Evolutionary conservation across 2,113 vertebrate genomes (phyloP).

Genomic region (Callospermophilus lateralis): DNA sequence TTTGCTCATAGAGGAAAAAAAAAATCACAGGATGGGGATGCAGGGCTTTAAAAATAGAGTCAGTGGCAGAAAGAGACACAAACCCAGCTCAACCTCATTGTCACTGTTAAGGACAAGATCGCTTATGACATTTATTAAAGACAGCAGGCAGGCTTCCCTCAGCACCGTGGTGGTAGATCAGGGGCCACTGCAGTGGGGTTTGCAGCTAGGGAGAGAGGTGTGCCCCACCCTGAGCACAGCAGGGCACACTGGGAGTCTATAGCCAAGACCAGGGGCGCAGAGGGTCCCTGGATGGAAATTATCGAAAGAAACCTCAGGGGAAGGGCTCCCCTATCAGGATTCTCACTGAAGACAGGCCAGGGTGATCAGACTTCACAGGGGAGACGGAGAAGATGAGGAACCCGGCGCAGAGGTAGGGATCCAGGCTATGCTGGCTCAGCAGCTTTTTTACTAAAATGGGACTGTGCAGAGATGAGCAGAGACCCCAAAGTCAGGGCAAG

Average conservation of each 20-base stretch:
- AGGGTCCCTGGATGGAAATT: not conserved
- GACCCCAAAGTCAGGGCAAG: not conserved
- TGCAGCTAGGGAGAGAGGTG: not conserved
- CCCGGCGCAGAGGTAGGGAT: not conserved
- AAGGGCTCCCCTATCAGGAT: not conserved
- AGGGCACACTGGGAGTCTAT: not conserved
- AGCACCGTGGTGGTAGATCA: too few relatives aligned
- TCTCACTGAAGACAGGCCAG: not conserved
- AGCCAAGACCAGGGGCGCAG: not conserved
- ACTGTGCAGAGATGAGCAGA: not conserved
- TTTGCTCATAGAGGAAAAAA: constrained; percentile 1
- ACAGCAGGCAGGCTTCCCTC: not conserved
- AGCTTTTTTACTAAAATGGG: not conserved
- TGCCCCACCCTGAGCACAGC: not conserved
- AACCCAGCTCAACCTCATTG: too few relatives aligned
- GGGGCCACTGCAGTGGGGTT: not conserved
- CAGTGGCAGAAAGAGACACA: not conserved
- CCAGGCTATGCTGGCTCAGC: not conserved
- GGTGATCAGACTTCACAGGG: not conserved
- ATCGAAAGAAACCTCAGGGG: not conserved
- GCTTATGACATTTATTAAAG: not conserved
- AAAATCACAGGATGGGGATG: not conserved
- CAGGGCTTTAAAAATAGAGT: not conserved
- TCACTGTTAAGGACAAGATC: not conserved
- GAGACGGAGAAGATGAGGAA: not conserved